phyloP scores from a whole-genome alignment of 2,113 vertebrate species.

The Peromyscus maniculatus region DNA sequence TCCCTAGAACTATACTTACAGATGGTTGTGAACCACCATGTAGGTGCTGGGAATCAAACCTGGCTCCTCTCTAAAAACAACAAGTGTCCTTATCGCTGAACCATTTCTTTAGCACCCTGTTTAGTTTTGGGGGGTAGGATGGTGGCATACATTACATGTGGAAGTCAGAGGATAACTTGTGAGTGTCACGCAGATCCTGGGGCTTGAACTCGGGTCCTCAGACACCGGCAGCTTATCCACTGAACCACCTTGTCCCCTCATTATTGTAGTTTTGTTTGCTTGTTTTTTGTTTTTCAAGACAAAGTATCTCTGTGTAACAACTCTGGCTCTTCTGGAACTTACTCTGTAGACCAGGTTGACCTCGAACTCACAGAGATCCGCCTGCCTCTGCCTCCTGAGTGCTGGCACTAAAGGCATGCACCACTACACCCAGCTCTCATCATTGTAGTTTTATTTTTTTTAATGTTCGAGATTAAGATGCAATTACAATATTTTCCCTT shows the following conservation, averaged over 20 bases:
- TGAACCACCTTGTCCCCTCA: neutral
- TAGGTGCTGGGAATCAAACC: neutral
- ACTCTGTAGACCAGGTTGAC: neutral
- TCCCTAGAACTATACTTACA: neutral
- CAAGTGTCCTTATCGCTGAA: neutral
- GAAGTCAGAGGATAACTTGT: neutral
- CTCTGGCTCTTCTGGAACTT: neutral
- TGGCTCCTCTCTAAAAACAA: neutral
- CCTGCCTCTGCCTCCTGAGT: neutral
- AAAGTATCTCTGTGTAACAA: neutral
- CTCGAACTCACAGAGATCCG: too few species aligned
- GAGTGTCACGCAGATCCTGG: neutral
- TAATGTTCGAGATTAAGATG: neutral
- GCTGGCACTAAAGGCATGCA: neutral
- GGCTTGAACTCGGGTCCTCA: neutral
- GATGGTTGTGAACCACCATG: neutral
- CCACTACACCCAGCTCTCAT: neutral
- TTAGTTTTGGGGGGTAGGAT: neutral
- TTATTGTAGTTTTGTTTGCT: neutral
- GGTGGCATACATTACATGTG: neutral
- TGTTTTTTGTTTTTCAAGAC: neutral
- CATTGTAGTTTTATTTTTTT: neutral
- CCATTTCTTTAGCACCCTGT: neutral
- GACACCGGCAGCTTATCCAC: neutral
- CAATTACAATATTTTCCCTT: neutral